Evolutionary conservation across 1,140 invertebrate genomes (phyloP).

Genomic region (Piezodorus guildinii): DNA sequence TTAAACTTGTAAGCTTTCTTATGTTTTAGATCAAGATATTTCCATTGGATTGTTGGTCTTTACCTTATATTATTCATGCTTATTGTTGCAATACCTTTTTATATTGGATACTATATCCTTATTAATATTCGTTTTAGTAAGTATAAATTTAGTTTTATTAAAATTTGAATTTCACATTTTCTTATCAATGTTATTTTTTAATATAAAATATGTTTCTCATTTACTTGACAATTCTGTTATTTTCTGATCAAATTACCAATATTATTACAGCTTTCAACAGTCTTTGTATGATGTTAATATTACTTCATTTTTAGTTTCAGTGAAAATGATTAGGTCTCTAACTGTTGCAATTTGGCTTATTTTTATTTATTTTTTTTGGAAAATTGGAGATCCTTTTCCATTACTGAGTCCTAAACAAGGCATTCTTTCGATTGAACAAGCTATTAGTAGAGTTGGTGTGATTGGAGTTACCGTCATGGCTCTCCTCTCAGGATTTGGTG

Average conservation of each 20-base stretch:
- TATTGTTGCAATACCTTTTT: slow-evolving; percentile 92
- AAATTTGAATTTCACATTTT: too few species aligned
- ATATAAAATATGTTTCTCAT: neutral
- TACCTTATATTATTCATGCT: slow-evolving; percentile 89
- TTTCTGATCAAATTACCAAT: neutral
- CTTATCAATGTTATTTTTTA: neutral
- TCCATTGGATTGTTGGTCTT: slow-evolving; percentile 89
- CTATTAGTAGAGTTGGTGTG: slow-evolving; percentile 89
- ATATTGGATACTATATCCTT: slow-evolving; percentile 90
- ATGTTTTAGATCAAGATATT: slow-evolving; percentile 75
- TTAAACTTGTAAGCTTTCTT: slow-evolving; percentile 27
- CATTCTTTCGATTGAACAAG: slow-evolving; percentile 88
- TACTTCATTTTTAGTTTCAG: slow-evolving; percentile 49
- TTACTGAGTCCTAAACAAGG: slow-evolving; percentile 90
- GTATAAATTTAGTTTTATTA: slow-evolving; percentile 27
- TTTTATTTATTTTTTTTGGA: slow-evolving; percentile 97
- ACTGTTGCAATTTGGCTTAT: slow-evolving; percentile 78
- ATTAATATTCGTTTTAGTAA: slow-evolving; percentile 83
- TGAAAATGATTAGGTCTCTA: slow-evolving; percentile 63
- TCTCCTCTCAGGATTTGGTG: slow-evolving; percentile 96
- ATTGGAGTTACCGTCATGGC: slow-evolving; percentile 99
- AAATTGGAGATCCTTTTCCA: slow-evolving; percentile 97
- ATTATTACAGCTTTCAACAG: neutral
- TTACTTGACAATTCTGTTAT: too few species aligned
- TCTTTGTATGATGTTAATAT: slow-evolving; percentile 20